Base-by-base conservation (phyloP, 2,888 invertebrate genomes). In the Andrena praecox region DNA sequence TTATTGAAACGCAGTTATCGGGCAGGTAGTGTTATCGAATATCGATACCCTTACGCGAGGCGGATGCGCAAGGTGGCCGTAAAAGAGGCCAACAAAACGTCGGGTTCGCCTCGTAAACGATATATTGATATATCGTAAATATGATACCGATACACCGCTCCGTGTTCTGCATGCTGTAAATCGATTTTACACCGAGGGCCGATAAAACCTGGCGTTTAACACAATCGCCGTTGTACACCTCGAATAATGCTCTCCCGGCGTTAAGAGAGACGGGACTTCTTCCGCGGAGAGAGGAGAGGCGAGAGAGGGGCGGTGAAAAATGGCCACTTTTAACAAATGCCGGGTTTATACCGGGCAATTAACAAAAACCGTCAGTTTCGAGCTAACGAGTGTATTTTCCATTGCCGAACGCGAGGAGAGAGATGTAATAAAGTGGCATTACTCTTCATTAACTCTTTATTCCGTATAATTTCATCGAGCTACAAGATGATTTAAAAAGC, bases 1-100 rank as follows among this genome's bases (percentile, higher is more conserved):
- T 82, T 64, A 81, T 82, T 69, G 69, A 52, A 76, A 81, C 64
- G 82, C 64, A 82, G 82, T 82, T 76, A 76, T 76, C 71, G 80
- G 50, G 7, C 64, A 59, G 64, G 59, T 42, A 54, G 68, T n/a
- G 63, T 72, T 72, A 82, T 82, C 82, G 82, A 81, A 82, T 82
- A 81, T 82, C 82, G 82, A 82, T 82, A 81, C 64, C 64, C 48
- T 82, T 76, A 64, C 71, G 48, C 66, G 29, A 27, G 56, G 27
- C 54, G 82, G 76, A 72, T 72, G 82, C 68, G 69, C 71, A 81
- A 81, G 82, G 68, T 72, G 64, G n/a, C 60, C 69, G 59, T 82
- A 76, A 82, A 81, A 76, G 42, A 81, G 56, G 35, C 20, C 72
- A 82, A 73, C 70, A 73, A 82, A 82, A 81, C 76, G 59, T 66